A percentile compares a stretch with the other conserved stretches of the same genome.
Evolutionary conservation across 2,888 invertebrate genomes (phyloP).

Genomic region (Epirrhoe alternata): DNA sequence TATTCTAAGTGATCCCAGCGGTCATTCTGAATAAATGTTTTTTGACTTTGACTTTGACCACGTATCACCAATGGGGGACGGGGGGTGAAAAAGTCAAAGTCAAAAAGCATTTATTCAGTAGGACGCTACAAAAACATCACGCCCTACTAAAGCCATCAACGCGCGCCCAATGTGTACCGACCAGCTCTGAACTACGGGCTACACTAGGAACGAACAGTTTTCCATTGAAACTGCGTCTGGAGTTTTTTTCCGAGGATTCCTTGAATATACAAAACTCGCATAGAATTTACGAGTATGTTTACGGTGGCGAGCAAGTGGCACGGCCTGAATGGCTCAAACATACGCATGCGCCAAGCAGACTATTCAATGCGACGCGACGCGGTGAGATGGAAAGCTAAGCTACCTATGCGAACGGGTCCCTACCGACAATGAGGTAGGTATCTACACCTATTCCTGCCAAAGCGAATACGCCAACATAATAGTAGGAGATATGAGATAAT

Average conservation of each 20-base stretch:
- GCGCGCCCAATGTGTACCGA: no score
- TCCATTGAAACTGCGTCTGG: not conserved
- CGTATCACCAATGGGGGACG: no score
- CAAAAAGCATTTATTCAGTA: no score
- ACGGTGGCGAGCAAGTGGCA: slow-evolving; percentile 16
- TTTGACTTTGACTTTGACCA: no score
- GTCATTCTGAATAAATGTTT: no score
- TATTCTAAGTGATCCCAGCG: no score
- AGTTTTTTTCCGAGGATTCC: not conserved
- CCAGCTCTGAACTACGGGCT: no score
- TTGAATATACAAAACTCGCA: slow-evolving; percentile 3
- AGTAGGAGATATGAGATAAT: no score
- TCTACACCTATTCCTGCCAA: not conserved
- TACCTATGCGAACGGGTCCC: not conserved
- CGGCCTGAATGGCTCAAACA: slow-evolving; percentile 9
- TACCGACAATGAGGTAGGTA: not conserved
- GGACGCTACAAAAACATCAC: no score
- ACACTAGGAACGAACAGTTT: not conserved
- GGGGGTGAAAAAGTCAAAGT: no score
- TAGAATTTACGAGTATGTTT: slow-evolving; percentile 23
- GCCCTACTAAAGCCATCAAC: no score
- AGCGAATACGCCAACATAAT: not conserved
- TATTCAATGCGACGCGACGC: slow-evolving; percentile 36
- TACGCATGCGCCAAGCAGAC: slow-evolving; percentile 40
- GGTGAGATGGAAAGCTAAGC: slow-evolving; percentile 36